Evolutionary conservation across 37 sponge, comb jelly and placozoan genomes (phyloP), one percentile per base, ranked within the genome.

Genomic region (Geodia barretti): DNA sequence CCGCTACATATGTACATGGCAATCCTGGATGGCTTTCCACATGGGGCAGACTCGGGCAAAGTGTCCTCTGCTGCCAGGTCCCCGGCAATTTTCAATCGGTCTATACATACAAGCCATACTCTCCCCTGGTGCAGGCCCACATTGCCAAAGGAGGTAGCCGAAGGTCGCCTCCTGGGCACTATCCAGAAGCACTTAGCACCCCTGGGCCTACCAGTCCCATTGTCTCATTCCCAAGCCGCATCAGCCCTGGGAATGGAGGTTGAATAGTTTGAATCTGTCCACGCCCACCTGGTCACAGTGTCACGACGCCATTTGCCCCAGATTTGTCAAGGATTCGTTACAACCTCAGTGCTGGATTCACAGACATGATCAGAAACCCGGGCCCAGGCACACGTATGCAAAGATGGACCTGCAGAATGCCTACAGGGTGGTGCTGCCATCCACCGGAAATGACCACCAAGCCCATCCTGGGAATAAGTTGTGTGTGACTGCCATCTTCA

Each of bases 211-310:
- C 9, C 39, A 78, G 68, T 34, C 66, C 17, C 4, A 25, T 80
- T 72, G 81, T 54, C 69, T 69, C 11, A 68, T 79, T 25, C 79
- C 81, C 14, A 80, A 80, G 58, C 25, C 31, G 11, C 26, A 20
- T 33, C 69, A 68, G 36, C 41, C 81, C 4, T 70, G 81, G 4
- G n/a, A 54, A 39, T 68, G 41, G 29, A n/a, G 72, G 43, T 35
- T 80, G 8, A 70, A 34, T 21, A 23, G 28, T 7, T n/a, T n/a
- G n/a, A 38, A 70, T 38, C 33, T 70, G 29, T 70, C 38, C 19
- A 34, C 39, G n/a, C 29, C 70, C 70, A 17, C 34, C 70, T 23
- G 70, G 38, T 70, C 39, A 4, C 33, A 70, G 70, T 70, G 70
- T 70, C 5, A 70, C 28, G 38, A 34, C 28, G 28, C 38, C 38